Conservation (phyloP, 2,113 vertebrate genomes). For the Panurus biarmicus region DNA sequence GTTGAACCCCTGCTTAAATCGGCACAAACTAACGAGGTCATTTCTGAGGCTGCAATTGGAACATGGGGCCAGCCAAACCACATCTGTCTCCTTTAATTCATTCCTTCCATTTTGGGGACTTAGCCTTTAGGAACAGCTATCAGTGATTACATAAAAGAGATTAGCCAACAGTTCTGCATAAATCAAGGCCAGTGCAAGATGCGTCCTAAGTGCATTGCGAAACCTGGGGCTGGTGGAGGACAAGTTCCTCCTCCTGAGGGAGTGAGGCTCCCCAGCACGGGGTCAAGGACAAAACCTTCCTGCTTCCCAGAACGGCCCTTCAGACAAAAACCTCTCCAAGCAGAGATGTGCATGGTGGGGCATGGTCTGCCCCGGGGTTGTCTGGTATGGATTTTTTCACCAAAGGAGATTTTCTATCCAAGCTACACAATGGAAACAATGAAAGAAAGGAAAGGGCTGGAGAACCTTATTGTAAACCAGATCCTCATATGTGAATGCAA, state of each 20-base stretch:
- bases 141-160: slow-evolving; percentile 63
- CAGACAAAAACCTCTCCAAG: neutral
- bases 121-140: slow-evolving; percentile 52
- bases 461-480: slow-evolving; percentile 13
- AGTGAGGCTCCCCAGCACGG: neutral
- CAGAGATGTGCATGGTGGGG: neutral
- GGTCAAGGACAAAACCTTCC: neutral
- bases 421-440: neutral
- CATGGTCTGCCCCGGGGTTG: neutral
- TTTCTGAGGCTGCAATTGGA: neutral
- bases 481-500: slow-evolving; percentile 21
- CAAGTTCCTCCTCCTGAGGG: slow-evolving; percentile 30
- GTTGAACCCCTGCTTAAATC: neutral
- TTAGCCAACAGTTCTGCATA: slow-evolving; percentile 65
- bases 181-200: slow-evolving; percentile 63
- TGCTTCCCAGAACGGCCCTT: neutral
- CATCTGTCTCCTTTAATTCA: slow-evolving; percentile 22
- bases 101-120: slow-evolving; percentile 38
- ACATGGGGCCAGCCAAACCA: neutral
- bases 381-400: neutral
- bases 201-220: slow-evolving; percentile 60
- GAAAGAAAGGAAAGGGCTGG: neutral
- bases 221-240: slow-evolving; percentile 37
- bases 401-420: neutral
- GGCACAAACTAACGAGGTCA: neutral